phyloP scores from a whole-genome alignment of 30 jellyfish, hydroid and myxozoan genomes.

The Aurelia aurita region DNA sequence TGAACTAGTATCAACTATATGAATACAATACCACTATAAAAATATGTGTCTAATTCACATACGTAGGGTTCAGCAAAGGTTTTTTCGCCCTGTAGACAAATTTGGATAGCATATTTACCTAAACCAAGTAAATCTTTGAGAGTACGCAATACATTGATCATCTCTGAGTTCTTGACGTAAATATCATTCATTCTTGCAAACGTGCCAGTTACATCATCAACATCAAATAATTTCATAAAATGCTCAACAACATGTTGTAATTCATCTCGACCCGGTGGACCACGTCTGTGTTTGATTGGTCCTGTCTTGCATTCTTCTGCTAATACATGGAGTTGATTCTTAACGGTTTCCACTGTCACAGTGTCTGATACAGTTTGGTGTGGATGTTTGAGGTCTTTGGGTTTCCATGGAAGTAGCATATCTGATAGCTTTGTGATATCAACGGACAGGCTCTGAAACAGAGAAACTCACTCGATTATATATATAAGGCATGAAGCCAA shows the following conservation, averaged over 20 bases:
- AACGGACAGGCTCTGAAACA: slow-evolving; percentile 36
- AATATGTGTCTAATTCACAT: too few species aligned
- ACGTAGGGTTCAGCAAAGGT: too few species aligned
- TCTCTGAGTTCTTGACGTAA: slow-evolving; percentile 69
- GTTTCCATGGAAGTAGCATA: slow-evolving; percentile 70
- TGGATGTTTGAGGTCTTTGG: slow-evolving; percentile 8
- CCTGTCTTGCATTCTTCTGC: slow-evolving; percentile 69
- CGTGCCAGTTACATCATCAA: slow-evolving; percentile 65
- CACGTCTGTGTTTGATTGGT: slow-evolving; percentile 73
- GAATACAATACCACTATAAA: too few species aligned
- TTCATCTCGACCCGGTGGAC: slow-evolving; percentile 58
- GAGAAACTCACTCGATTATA: background rate
- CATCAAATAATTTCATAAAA: slow-evolving; percentile 88
- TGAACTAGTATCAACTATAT: too few species aligned
- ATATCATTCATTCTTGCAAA: slow-evolving; percentile 87
- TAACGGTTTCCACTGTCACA: slow-evolving; percentile 14
- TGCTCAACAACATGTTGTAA: slow-evolving; percentile 72
- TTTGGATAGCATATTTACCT: slow-evolving; percentile 47
- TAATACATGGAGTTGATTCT: background rate
- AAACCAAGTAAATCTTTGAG: slow-evolving; percentile 73
- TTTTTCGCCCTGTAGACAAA: background rate
- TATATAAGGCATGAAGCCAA: too few species aligned
- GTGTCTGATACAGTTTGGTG: background rate
- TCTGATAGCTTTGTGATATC: slow-evolving; percentile 41
- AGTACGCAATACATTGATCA: slow-evolving; percentile 74